A percentile compares a stretch with the other conserved stretches of the same genome.
These are phyloP conservation scores for Cyclargus thomasi DNA, from an alignment of 1,140 invertebrate genomes.

Conservation along the genomic window DNA sequence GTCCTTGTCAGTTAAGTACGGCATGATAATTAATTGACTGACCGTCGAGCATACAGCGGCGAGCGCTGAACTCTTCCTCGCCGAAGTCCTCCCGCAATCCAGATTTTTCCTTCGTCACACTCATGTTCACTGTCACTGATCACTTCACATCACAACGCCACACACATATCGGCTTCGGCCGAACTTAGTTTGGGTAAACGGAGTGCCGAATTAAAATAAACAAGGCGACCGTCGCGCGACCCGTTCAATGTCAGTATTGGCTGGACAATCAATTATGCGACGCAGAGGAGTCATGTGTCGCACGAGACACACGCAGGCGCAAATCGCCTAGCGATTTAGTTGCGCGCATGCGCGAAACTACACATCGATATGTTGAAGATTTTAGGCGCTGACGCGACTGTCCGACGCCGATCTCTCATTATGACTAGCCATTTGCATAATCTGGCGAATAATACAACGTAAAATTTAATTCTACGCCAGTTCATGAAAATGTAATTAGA, in stretches of 20 bases:
- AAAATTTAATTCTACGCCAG: not conserved
- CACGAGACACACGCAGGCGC: slow-evolving; percentile 48
- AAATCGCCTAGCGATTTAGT: slow-evolving; percentile 40
- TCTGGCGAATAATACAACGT: not conserved
- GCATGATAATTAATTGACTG: slow-evolving; percentile 29
- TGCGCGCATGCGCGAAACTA: slow-evolving; percentile 43
- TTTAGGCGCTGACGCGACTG: slow-evolving; percentile 44
- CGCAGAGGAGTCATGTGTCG: slow-evolving; percentile 59
- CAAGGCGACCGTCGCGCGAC: slow-evolving; percentile 45
- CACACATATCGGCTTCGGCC: slow-evolving; percentile 24
- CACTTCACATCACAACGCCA: slow-evolving; percentile 35
- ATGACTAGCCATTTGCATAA: not conserved
- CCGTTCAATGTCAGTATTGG: slow-evolving; percentile 70
- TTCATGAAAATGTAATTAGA: not conserved
- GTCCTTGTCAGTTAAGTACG: not conserved
- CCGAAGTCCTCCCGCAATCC: slow-evolving; percentile 53
- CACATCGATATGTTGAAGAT: slow-evolving; percentile 42
- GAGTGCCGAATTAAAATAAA: slow-evolving; percentile 47
- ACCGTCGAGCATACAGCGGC: slow-evolving; percentile 67
- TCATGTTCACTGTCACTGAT: slow-evolving; percentile 47
- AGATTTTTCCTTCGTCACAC: slow-evolving; percentile 52
- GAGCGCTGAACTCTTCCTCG: slow-evolving; percentile 50
- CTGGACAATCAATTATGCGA: slow-evolving; percentile 69
- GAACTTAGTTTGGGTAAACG: slow-evolving; percentile 15
- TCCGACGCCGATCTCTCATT: slow-evolving; percentile 38